Conservation (phyloP, 2,113 vertebrate genomes). For the Motacilla tschutschensis region DNA sequence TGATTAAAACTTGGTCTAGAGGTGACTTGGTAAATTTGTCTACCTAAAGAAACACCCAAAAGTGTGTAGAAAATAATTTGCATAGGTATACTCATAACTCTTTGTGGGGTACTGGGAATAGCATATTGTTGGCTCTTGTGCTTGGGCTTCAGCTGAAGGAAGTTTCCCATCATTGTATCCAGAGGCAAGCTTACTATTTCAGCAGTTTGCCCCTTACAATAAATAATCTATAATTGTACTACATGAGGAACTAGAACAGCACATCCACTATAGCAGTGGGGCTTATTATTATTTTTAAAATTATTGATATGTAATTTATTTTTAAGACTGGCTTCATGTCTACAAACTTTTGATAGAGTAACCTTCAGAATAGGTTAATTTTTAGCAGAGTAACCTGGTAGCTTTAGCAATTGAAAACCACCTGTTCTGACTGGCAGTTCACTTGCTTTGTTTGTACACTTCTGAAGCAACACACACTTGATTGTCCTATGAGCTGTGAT, state of each 20-base stretch:
- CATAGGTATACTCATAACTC: not conserved
- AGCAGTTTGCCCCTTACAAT: not conserved
- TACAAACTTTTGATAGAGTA: not conserved
- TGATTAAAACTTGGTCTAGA: not conserved
- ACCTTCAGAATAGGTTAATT: not conserved
- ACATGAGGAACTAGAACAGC: not conserved
- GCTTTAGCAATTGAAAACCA: not conserved
- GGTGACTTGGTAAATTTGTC: not conserved
- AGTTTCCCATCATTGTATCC: not conserved
- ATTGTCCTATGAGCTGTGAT: not conserved
- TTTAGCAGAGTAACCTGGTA: not conserved
- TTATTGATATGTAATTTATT: not conserved
- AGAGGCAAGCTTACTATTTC: not conserved
- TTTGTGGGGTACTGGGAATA: not conserved
- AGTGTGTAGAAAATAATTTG: not conserved
- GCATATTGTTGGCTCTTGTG: not conserved
- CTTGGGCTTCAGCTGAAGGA: not conserved
- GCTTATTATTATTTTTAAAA: not conserved
- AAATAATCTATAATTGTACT: not conserved
- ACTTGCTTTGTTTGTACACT: not conserved
- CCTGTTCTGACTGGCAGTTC: not conserved
- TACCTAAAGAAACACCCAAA: not conserved
- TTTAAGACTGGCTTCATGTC: not conserved
- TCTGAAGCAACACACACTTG: not conserved
- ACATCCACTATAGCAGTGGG: not conserved